These are phyloP conservation scores for Lepidurus apus DNA, from an alignment of 1,140 invertebrate genomes.

Conservation along the genomic window DNA sequence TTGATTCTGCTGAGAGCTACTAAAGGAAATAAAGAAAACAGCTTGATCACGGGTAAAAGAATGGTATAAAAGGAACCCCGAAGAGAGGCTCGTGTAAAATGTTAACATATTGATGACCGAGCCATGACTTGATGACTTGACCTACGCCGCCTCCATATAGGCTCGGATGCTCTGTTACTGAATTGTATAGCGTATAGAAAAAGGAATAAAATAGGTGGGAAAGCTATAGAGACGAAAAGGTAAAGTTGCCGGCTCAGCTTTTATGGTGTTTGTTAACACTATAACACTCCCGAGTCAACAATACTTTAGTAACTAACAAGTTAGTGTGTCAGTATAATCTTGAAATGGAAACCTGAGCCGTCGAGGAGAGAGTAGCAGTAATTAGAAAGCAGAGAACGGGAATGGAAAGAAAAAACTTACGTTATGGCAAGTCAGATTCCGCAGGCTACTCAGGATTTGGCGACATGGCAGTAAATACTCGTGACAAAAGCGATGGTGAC, in stretches of 20 bases:
- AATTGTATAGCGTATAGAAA: neutral
- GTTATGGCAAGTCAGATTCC: slow-evolving; percentile 5
- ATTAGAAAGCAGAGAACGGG: neutral
- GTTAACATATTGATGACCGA: slow-evolving; percentile 12
- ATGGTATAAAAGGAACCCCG: neutral
- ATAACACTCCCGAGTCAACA: neutral
- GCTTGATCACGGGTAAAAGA: neutral
- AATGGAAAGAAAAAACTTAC: neutral
- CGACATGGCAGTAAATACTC: slow-evolving; percentile 8
- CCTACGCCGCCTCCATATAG: neutral
- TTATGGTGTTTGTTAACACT: neutral
- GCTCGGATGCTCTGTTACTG: neutral
- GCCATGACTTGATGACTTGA: slow-evolving; percentile 8
- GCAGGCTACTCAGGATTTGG: slow-evolving; percentile 12
- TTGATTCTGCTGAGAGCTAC: neutral
- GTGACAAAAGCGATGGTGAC: slow-evolving; percentile 3
- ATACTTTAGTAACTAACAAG: neutral
- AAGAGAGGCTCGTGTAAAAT: slow-evolving; percentile 10
- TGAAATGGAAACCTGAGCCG: neutral
- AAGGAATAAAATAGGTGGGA: neutral
- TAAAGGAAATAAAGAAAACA: neutral
- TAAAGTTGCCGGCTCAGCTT: neutral
- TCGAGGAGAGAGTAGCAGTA: neutral
- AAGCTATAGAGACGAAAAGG: neutral
- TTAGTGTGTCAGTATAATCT: slow-evolving; percentile 9